Conservation (phyloP, 2,888 invertebrate species). For the Labia minor region DNA sequence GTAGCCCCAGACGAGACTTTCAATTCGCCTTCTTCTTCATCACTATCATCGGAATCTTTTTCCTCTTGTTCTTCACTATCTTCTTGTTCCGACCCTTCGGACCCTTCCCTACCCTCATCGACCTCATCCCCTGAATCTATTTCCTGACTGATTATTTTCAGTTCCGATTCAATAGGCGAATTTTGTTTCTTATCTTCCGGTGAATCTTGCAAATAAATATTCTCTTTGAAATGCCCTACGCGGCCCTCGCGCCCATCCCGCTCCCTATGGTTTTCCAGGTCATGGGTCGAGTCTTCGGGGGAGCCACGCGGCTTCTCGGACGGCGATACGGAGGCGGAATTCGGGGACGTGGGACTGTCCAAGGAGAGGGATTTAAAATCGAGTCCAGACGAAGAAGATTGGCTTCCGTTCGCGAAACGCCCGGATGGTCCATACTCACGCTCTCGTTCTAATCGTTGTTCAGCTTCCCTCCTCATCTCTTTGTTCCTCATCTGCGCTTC, state of each 20-base stretch:
- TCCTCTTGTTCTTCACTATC: slow-evolving; percentile 20
- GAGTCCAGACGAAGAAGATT: slow-evolving; percentile 18
- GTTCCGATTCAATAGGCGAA: neutral
- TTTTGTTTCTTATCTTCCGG: neutral
- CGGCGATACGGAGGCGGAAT: slow-evolving; percentile 20
- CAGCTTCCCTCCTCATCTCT: slow-evolving; percentile 23
- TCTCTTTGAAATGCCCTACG: slow-evolving; percentile 5
- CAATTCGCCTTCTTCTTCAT: slow-evolving; percentile 21
- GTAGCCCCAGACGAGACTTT: neutral
- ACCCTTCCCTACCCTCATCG: neutral
- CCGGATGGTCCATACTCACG: slow-evolving; percentile 23
- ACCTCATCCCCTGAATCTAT: neutral
- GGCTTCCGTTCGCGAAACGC: slow-evolving; percentile 19
- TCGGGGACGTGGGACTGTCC: slow-evolving; percentile 18
- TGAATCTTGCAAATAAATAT: neutral
- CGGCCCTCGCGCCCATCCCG: slow-evolving; percentile 14
- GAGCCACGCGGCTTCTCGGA: neutral
- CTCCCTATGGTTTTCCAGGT: slow-evolving; percentile 15
- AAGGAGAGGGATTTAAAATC: slow-evolving; percentile 20
- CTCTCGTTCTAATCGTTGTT: slow-evolving; percentile 24
- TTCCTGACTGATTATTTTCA: neutral
- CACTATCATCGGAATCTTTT: slow-evolving; percentile 21
- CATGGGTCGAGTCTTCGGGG: slow-evolving; percentile 14
- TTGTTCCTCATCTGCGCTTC: slow-evolving; percentile 24
- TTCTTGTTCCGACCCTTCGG: slow-evolving; percentile 2